phyloP scores from a whole-genome alignment of 2,888 invertebrate species.

The Candidula unifasciata region DNA sequence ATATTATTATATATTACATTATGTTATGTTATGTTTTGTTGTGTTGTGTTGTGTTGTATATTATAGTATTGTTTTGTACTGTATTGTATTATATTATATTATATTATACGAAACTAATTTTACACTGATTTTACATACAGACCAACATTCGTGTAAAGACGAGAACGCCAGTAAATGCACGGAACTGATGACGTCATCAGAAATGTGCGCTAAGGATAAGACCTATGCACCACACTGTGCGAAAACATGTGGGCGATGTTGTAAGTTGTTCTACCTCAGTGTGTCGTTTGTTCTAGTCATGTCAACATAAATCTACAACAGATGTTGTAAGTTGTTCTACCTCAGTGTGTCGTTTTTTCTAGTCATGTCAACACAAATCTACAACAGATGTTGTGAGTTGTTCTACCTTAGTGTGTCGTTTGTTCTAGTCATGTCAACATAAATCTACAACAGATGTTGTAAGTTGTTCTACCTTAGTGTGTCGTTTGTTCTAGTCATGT shows the following conservation, averaged over 20 bases:
- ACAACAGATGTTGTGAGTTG: no score
- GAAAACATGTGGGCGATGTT: conserved; percentile 68
- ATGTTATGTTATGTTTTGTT: background rate
- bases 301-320: no score
- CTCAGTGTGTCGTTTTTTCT: no score
- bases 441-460: no score
- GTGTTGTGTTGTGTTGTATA: background rate
- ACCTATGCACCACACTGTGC: conserved; percentile 67
- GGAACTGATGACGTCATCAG: conserved; percentile 57
- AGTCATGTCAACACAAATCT: no score
- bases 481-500: no score
- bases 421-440: no score
- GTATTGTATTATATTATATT: background rate
- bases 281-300: no score
- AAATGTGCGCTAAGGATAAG: conserved; percentile 62
- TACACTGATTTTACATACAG: background rate
- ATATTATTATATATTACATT: background rate
- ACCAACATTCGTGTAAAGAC: conserved; percentile 48
- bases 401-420: no score
- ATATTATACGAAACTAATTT: background rate
- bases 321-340: no score
- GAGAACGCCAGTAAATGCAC: conserved; percentile 50
- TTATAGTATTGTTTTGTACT: background rate
- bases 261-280: conserved; percentile 58
- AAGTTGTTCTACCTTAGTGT: no score